phyloP scores from a whole-genome alignment of 2,113 vertebrate species.

The Amia ocellicauda region DNA sequence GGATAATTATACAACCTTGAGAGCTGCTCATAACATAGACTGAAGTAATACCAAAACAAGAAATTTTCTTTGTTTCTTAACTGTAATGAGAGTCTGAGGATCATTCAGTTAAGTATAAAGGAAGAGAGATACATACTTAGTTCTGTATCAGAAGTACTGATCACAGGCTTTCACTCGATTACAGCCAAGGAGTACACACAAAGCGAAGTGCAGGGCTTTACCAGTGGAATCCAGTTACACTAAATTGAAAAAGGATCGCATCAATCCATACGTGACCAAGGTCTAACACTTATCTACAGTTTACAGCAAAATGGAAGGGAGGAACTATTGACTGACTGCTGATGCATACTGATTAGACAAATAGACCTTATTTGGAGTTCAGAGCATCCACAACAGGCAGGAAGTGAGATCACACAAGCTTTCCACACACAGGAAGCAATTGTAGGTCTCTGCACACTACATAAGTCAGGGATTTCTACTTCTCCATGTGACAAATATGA shows the following conservation, averaged over 20 bases:
- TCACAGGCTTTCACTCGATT: neutral
- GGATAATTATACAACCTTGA: too few species aligned
- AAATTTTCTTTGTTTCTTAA: too few species aligned
- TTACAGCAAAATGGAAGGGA: neutral
- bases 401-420: too few species aligned
- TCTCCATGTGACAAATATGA: too few species aligned
- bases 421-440: too few species aligned
- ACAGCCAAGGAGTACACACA: neutral
- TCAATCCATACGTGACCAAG: neutral
- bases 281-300: conserved; percentile 11
- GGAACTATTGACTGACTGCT: neutral
- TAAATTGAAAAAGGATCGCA: neutral
- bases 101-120: neutral
- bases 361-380: neutral
- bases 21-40: too few species aligned
- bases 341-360: neutral
- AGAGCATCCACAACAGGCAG: too few species aligned
- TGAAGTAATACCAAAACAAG: too few species aligned
- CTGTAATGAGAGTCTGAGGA: too few species aligned
- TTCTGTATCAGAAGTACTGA: neutral
- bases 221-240: conserved; percentile 8
- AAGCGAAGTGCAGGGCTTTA: neutral
- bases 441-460: too few species aligned
- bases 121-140: neutral
- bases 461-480: too few species aligned